Conservation (phyloP, 2,797 vertebrate species). For the Myotis pilosus region DNA sequence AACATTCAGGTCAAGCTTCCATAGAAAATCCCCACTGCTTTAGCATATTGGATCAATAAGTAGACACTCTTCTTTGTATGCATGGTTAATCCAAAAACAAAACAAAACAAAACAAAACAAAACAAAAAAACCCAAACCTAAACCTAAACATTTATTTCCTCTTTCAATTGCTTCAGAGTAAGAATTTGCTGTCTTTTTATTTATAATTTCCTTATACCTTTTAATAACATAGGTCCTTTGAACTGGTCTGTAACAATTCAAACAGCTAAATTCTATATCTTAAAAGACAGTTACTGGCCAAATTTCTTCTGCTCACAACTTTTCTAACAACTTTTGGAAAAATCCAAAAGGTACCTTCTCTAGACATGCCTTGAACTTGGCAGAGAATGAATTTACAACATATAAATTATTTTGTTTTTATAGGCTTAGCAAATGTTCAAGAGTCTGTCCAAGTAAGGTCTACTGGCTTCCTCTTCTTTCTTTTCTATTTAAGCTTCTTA, state of each 20-base stretch:
- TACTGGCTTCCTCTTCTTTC: not conserved
- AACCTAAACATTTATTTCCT: not conserved
- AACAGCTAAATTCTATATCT: not conserved
- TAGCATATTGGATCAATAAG: not conserved
- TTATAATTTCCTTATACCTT: not conserved
- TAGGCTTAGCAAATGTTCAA: not conserved
- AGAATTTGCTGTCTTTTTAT: not conserved
- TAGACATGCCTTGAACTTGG: not conserved
- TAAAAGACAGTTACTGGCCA: not conserved
- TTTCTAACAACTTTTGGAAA: conserved; percentile 1
- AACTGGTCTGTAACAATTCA: not conserved
- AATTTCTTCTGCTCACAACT: conserved; percentile 1
- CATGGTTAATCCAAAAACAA: not conserved
- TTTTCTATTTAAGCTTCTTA: not conserved
- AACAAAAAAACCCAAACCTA: no score
- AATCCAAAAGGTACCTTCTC: not conserved
- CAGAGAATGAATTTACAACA: not conserved
- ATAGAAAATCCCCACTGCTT: not conserved
- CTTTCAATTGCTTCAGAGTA: not conserved
- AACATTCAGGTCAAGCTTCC: not conserved
- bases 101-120: no score
- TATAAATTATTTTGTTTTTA: not conserved
- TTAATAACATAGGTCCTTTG: not conserved
- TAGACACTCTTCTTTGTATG: not conserved
- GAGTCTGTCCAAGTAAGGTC: not conserved